Base-by-base conservation (phyloP, 1,140 invertebrate genomes). In the Drosophila guanche region DNA sequence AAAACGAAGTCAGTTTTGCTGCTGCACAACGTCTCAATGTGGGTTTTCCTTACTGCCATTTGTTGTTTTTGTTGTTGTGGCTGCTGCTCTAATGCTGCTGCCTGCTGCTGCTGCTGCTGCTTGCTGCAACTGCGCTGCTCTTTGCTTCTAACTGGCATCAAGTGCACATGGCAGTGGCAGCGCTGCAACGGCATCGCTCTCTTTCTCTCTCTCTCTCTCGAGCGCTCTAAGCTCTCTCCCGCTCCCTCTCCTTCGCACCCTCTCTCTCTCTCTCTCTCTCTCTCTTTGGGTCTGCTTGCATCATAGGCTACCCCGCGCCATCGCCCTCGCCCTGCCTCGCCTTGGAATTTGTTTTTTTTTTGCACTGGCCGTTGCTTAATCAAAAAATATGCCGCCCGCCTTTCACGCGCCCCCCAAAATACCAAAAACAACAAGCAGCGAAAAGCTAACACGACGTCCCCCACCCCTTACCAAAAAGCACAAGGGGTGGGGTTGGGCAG, bases 51-150 rank as follows among this genome's bases (percentile, higher is more conserved):
- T 62, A 67, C 70, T 72, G 66, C 66, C 43, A 52, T 63, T 45
- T 27, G 52, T 41, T 72, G 71, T 56, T 70, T 92, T 90, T 40
- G 23, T 12, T 42, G 92, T 92, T 66, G 92, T 12, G 63, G 92
- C 90, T 41, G 91, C 92, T 65, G 92, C 92, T 57, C 92, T 91
- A 6, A 5, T 74, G 54, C 29, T 57, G 52, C 8, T 51, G 55
- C 25, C 27, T 57, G 40, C 16, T 68, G 91, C 79, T 72, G 92
- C 83, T 37, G 79, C 54, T 72, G 65, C 47, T 56, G 58, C 74
- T 74, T 63, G 33, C 33, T 12, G 10, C 33, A 37, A 10, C 33
- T 12, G 33, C 66, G 57, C 69, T 46, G 45, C 47, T 57, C 45
- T 56, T 50, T 56, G 77, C 76, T 76, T 81, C 76, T 80, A 80